A percentile compares a stretch with the other conserved stretches of the same genome.
phyloP scores from a whole-genome alignment of 1,140 invertebrate species.

The Araneus ventricosus region DNA sequence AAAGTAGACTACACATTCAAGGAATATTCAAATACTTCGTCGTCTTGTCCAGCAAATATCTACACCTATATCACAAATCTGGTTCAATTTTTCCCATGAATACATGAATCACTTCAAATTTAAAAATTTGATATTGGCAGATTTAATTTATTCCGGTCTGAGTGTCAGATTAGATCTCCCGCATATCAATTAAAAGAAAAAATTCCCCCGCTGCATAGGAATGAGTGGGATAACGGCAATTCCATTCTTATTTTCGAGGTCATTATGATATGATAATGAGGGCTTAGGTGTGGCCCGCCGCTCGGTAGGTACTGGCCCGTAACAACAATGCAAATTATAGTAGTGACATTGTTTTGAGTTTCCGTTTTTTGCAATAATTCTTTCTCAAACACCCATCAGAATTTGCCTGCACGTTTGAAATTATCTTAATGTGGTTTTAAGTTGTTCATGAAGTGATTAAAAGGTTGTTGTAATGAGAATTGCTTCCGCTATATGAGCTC shows the following conservation, averaged over 20 bases:
- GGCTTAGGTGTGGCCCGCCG: not conserved
- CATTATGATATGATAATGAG: slow-evolving; percentile 19
- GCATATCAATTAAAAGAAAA: slow-evolving; percentile 19
- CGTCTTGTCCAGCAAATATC: too few relatives aligned
- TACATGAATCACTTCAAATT: too few relatives aligned
- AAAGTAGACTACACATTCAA: too few relatives aligned
- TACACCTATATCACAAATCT: too few relatives aligned
- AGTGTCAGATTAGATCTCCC: not conserved
- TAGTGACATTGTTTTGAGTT: not conserved
- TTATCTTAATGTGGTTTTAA: too few relatives aligned
- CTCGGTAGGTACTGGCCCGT: not conserved
- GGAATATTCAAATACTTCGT: too few relatives aligned
- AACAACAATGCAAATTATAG: slow-evolving; percentile 1
- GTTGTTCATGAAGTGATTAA: too few relatives aligned
- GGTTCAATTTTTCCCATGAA: too few relatives aligned
- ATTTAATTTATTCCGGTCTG: not conserved
- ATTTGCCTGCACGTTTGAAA: too few relatives aligned
- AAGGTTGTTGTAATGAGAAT: too few relatives aligned
- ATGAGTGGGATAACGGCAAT: slow-evolving; percentile 3
- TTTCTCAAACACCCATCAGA: not conserved
- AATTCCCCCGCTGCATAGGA: not conserved
- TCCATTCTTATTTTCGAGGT: slow-evolving; percentile 25
- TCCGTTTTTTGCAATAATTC: not conserved
- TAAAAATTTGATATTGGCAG: not conserved
- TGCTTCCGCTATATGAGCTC: too few relatives aligned